Conservation (phyloP, 2,113 vertebrate species). For the Oryzias celebensis region DNA sequence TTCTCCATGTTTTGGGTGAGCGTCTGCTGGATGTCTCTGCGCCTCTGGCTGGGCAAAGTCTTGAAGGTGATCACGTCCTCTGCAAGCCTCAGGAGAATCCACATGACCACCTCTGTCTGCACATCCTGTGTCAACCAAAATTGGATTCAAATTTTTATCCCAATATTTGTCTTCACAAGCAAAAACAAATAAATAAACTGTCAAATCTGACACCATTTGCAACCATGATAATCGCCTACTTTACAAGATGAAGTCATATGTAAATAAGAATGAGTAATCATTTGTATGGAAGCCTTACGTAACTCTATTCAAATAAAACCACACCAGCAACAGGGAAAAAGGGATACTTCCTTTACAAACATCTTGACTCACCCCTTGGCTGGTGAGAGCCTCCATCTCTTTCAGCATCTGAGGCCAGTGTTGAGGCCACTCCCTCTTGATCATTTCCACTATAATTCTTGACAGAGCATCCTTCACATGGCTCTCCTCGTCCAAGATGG, state of each 20-base stretch:
- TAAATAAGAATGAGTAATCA: slow-evolving; percentile 21
- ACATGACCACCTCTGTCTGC: slow-evolving; percentile 97
- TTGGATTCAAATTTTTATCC: background rate
- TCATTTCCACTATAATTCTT: slow-evolving; percentile 95
- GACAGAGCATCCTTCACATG: slow-evolving; percentile 95
- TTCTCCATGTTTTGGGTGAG: slow-evolving; percentile 95
- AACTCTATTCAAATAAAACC: slow-evolving; percentile 20
- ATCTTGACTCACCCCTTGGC: slow-evolving; percentile 84
- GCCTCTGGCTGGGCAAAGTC: slow-evolving; percentile 88
- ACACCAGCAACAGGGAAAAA: background rate
- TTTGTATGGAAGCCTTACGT: slow-evolving; percentile 24
- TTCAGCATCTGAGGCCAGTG: slow-evolving; percentile 96
- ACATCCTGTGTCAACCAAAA: slow-evolving; percentile 79
- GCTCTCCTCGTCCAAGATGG: slow-evolving; percentile 92
- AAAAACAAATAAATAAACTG: background rate
- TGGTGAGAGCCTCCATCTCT: slow-evolving; percentile 90
- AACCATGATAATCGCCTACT: background rate
- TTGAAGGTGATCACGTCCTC: slow-evolving; percentile 98
- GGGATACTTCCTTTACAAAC: background rate
- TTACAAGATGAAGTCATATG: slow-evolving; percentile 5
- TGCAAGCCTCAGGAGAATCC: slow-evolving; percentile 91
- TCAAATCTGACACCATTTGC: background rate
- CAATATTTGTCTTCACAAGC: background rate
- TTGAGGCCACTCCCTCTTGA: slow-evolving; percentile 98
- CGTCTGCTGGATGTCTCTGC: slow-evolving; percentile 95